Conservation (phyloP, 2,888 invertebrate genomes). For the Schizaphis graminum region DNA sequence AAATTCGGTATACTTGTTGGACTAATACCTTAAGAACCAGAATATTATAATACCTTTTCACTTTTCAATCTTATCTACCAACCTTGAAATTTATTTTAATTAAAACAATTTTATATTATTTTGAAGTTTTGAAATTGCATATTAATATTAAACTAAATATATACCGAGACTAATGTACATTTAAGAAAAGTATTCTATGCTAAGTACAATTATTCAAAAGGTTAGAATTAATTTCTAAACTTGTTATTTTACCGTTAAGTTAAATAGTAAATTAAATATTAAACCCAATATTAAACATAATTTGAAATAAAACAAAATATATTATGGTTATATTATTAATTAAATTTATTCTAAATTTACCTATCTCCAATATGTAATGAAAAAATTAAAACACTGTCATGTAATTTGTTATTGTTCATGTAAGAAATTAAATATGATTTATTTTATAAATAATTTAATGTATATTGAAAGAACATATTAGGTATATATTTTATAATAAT, state of each 20-base stretch:
- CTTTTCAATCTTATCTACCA: background rate
- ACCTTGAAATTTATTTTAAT: background rate
- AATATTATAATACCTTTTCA: background rate
- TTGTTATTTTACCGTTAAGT: background rate
- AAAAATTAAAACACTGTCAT: background rate
- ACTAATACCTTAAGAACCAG: background rate
- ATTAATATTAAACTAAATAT: background rate
- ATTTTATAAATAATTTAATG: background rate
- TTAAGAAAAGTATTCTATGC: background rate
- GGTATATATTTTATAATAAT: background rate
- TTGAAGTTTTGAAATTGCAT: background rate
- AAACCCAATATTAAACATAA: background rate
- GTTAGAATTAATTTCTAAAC: background rate
- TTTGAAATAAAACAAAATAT: background rate
- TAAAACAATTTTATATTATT: background rate
- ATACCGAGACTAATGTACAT: background rate
- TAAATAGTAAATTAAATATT: background rate
- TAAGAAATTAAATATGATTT: background rate
- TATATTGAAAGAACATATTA: background rate
- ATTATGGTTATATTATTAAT: background rate
- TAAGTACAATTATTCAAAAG: background rate
- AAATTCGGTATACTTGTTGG: background rate
- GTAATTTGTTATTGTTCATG: background rate
- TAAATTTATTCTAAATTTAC: background rate
- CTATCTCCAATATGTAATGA: background rate